phyloP scores from a whole-genome alignment of 2,113 vertebrate genomes.

The Ivindomyrus marchei region DNA sequence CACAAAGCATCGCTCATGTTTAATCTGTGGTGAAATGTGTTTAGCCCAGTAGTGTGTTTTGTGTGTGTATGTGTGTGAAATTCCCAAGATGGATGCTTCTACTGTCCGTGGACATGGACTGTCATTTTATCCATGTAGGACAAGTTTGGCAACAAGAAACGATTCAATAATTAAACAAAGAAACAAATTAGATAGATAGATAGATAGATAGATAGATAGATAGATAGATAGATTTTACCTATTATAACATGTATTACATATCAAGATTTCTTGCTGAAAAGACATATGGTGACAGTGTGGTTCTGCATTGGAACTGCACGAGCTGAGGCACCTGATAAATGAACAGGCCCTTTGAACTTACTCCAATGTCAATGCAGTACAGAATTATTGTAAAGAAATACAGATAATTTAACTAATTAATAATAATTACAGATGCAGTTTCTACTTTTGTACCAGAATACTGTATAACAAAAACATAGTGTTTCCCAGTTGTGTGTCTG shows the following conservation, averaged over 20 bases:
- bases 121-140: constrained; percentile 13
- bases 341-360: neutral
- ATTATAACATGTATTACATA: neutral
- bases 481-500: neutral
- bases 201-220: neutral
- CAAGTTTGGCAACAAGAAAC: neutral
- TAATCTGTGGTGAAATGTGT: constrained; percentile 26
- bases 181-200: neutral
- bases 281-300: neutral
- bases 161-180: neutral
- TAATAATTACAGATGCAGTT: neutral
- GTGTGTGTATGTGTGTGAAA: neutral
- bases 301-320: neutral
- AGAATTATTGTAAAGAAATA: neutral
- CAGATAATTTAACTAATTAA: neutral
- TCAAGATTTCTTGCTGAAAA: neutral
- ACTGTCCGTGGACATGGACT: neutral
- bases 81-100: constrained; percentile 21
- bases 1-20: constrained; percentile 40
- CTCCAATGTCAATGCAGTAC: neutral
- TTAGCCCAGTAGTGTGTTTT: constrained; percentile 1
- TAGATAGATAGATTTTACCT: neutral
- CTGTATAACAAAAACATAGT: neutral
- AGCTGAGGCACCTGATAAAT: neutral
- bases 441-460: neutral